Base-by-base conservation (phyloP, 1,140 invertebrate species). In the Pomacea maculata region DNA sequence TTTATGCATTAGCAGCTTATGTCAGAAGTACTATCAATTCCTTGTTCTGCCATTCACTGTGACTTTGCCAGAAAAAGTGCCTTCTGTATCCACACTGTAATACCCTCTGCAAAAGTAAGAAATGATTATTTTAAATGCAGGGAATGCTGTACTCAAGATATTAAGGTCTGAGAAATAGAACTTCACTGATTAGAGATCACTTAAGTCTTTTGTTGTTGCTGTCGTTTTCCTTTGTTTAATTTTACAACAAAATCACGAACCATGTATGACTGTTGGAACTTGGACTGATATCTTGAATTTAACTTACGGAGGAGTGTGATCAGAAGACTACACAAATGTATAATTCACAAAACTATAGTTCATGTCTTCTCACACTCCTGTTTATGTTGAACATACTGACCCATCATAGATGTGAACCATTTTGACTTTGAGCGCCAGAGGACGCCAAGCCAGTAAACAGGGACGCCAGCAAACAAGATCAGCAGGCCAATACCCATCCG, bases 401-500 rank as follows among this genome's bases (percentile, higher is more conserved):
- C 85, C 29, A 85, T 82, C 21, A 84, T 52, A 29, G 79, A 64
- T 21, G 82, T 85, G 77, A 85, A 86, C 68, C 81, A 80, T 67
- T 91, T 86, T 0, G 96, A 96, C 87, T 96, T 95, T 54, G 93
- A 92, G 87, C 87, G 86, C 87, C 87, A 88, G 4, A 81, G 82
- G 12, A 93, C 86, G 57, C 89, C 90, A 29, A 92, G 65, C 79
- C 91, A 91, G 85, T 93, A 93, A 4, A 93, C 90, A 12, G 93
- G 93, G 55, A 93, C 86, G 63, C 93, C 93, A 67, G 92, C 88
- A 6, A 93, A 84, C 7, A 93, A 90, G 64, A 94, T 92, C 85
- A 95, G 87, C 15, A 95, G 92, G 19, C 96, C 97, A 86, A 95
- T 95, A 6, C 94, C 93, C 63, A 97, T 96, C 90, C 96, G 95